These are phyloP conservation scores for Drosophila imparisetae DNA, from an alignment of 2,888 invertebrate genomes.

Conservation along the genomic window DNA sequence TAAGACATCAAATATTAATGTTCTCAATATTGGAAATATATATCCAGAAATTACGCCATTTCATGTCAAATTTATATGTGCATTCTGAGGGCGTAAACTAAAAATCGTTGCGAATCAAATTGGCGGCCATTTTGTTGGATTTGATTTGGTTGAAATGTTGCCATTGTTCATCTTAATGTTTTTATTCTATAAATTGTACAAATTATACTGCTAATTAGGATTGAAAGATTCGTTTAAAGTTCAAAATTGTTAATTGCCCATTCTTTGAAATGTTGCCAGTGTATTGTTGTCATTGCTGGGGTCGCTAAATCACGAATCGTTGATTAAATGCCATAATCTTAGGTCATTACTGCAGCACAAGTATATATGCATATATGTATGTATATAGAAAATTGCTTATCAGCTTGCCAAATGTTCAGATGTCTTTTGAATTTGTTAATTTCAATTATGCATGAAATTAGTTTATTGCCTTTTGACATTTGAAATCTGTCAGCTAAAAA, in stretches of 20 bases:
- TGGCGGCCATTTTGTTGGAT: conserved; percentile 56
- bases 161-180: conserved; percentile 13
- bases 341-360: conserved; percentile 46
- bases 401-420: conserved; percentile 53
- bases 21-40: conserved; percentile 60
- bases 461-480: conserved; percentile 81
- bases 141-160: conserved; percentile 30
- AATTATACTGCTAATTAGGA: conserved; percentile 51
- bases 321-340: conserved; percentile 45
- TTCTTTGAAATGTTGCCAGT: conserved; percentile 32
- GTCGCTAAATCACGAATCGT: conserved; percentile 40
- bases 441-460: conserved; percentile 83
- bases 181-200: conserved; percentile 33
- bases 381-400: conserved; percentile 40
- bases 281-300: conserved; percentile 47
- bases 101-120: conserved; percentile 41
- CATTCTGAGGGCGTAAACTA: conserved; percentile 76
- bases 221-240: conserved; percentile 51
- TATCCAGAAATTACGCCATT: conserved; percentile 70
- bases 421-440: conserved; percentile 76
- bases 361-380: not conserved
- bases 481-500: conserved; percentile 48
- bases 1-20: conserved; percentile 46
- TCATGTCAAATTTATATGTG: conserved; percentile 84
- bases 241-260: conserved; percentile 63